phyloP scores from a whole-genome alignment of 2,797 vertebrate species.

The Naso thynnoides region DNA sequence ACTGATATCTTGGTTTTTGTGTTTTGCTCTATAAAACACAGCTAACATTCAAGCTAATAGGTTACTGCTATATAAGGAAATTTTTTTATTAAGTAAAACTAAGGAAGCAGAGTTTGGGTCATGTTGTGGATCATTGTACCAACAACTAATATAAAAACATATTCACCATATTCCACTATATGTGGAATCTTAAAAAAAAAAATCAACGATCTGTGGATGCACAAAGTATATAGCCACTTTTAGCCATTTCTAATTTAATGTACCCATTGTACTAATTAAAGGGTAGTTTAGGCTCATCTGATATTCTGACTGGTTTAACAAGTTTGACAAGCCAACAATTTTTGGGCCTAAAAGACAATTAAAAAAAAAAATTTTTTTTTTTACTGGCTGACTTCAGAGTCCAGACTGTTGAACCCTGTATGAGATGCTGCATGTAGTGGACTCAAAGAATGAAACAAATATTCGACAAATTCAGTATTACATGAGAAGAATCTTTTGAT shows the following conservation, averaged over 20 bases:
- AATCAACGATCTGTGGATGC: background rate
- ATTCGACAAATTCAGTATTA: constrained; percentile 15
- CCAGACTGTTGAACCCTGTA: constrained; percentile 5
- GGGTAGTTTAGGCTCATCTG: background rate
- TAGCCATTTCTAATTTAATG: background rate
- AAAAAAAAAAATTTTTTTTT: too few species aligned
- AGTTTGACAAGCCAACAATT: background rate
- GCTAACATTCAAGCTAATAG: background rate
- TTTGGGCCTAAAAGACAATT: background rate
- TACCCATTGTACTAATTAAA: background rate
- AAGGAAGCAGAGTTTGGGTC: background rate
- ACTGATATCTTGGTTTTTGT: background rate
- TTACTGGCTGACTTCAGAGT: background rate
- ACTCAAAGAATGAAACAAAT: background rate
- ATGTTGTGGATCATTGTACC: background rate
- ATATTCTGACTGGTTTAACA: background rate
- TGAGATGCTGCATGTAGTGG: constrained; percentile 5
- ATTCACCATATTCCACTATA: background rate
- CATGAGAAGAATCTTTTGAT: constrained; percentile 22
- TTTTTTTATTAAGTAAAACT: background rate
- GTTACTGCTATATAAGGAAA: background rate
- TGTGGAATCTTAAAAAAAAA: background rate
- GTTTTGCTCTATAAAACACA: background rate
- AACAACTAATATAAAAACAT: background rate
- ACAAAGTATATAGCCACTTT: background rate